These are phyloP conservation scores for Pristiophorus japonicus DNA, from an alignment of 2,113 vertebrate genomes.

Conservation along the genomic window DNA sequence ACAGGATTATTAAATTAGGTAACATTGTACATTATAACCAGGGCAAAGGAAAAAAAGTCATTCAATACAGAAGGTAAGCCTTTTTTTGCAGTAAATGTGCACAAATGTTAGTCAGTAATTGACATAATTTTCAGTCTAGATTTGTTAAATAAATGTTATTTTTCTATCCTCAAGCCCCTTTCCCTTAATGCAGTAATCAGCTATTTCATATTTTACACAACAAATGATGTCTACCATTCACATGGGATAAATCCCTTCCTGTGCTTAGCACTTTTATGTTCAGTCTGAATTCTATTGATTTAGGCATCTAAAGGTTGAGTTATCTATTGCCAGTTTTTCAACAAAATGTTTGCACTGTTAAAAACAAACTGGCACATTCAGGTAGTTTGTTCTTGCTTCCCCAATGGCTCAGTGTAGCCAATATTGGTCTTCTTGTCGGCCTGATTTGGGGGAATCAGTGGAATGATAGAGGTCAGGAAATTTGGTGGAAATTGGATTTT, in stretches of 20 bases:
- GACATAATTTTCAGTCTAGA: not conserved
- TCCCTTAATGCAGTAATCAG: not conserved
- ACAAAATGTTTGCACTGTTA: not conserved
- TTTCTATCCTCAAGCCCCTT: not conserved
- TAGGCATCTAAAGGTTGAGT: not conserved
- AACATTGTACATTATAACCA: not conserved
- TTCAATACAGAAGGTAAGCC: not conserved
- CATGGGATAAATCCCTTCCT: not conserved
- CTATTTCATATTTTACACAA: not conserved
- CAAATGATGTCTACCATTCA: not conserved
- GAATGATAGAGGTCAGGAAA: not conserved
- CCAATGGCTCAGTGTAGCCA: not conserved
- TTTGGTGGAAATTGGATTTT: not conserved
- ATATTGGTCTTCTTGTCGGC: not conserved
- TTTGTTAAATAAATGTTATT: not conserved
- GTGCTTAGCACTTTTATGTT: not conserved
- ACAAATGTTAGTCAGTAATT: not conserved
- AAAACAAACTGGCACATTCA: not conserved
- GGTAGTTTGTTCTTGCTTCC: not conserved
- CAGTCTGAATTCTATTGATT: not conserved
- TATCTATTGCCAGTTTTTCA: not conserved
- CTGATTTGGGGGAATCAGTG: not conserved
- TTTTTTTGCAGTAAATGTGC: not conserved
- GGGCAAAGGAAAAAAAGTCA: not conserved
- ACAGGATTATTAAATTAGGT: not conserved